Conservation (phyloP, 1,140 invertebrate species). For the Caerostris extrusa region DNA sequence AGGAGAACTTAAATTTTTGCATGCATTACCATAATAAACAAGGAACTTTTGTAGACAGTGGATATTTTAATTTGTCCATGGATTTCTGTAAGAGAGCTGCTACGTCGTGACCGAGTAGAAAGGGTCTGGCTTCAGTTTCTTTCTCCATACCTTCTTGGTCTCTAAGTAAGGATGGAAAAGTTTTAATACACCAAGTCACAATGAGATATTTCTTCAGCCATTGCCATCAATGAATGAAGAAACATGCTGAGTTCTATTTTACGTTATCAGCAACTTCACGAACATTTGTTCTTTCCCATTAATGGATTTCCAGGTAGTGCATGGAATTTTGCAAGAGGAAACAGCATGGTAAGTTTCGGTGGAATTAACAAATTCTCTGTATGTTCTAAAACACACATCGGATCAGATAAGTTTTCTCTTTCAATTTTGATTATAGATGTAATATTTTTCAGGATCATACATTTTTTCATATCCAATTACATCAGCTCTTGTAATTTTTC, state of each 20-base stretch:
- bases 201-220: slow-evolving; percentile 96
- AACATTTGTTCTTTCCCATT: slow-evolving; percentile 94
- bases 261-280: slow-evolving; percentile 96
- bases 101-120: neutral
- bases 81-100: slow-evolving; percentile 66
- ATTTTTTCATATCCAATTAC: slow-evolving; percentile 96
- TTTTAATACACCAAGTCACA: slow-evolving; percentile 96
- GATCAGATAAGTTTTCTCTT: slow-evolving; percentile 91
- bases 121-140: slow-evolving; percentile 39
- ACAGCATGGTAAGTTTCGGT: slow-evolving; percentile 95
- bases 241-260: slow-evolving; percentile 93
- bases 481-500: slow-evolving; percentile 91
- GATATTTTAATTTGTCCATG: slow-evolving; percentile 88
- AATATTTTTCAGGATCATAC: slow-evolving; percentile 98
- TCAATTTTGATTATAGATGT: slow-evolving; percentile 96
- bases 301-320: slow-evolving; percentile 88
- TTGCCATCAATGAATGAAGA: slow-evolving; percentile 90
- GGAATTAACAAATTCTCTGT: slow-evolving; percentile 97
- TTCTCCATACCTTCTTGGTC: slow-evolving; percentile 85
- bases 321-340: slow-evolving; percentile 92
- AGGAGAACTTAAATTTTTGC: slow-evolving; percentile 89
- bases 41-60: slow-evolving; percentile 89
- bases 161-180: slow-evolving; percentile 96
- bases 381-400: slow-evolving; percentile 94
- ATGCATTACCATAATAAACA: slow-evolving; percentile 94